These are phyloP conservation scores for Lepidurus packardi DNA, from an alignment of 1,140 invertebrate species.

Conservation along the genomic window DNA sequence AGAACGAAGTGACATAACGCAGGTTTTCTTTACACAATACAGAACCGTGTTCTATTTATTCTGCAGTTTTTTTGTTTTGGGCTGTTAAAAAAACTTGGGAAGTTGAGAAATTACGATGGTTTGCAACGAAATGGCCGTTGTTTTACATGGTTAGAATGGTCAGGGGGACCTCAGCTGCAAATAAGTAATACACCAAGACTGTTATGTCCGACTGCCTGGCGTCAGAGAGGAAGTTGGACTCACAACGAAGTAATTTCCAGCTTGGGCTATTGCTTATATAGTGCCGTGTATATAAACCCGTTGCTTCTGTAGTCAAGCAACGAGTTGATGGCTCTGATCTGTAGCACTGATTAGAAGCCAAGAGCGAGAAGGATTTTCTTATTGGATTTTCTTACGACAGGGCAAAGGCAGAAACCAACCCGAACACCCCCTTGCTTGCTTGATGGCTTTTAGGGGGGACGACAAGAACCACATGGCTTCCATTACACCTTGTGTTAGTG, in stretches of 20 bases:
- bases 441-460: constrained; percentile 12
- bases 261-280: constrained; percentile 11
- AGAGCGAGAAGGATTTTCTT: constrained; percentile 14
- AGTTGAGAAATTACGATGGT: background rate
- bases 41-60: background rate
- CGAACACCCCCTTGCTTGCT: background rate
- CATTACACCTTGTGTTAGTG: constrained; percentile 7
- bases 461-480: constrained; percentile 21
- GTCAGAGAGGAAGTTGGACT: constrained; percentile 4
- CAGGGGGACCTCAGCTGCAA: background rate
- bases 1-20: constrained; percentile 1
- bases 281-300: background rate
- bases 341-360: constrained; percentile 8
- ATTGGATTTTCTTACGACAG: background rate
- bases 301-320: background rate
- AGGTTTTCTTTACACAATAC: constrained; percentile 4
- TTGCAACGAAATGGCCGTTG: background rate
- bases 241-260: background rate
- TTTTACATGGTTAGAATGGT: background rate
- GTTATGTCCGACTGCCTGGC: constrained; percentile 3
- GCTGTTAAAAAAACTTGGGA: background rate
- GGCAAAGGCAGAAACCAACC: background rate
- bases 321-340: constrained; percentile 14
- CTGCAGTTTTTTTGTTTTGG: background rate
- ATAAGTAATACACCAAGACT: background rate